Conservation (phyloP, 2,113 vertebrate species). For the Nanorana parkeri region DNA sequence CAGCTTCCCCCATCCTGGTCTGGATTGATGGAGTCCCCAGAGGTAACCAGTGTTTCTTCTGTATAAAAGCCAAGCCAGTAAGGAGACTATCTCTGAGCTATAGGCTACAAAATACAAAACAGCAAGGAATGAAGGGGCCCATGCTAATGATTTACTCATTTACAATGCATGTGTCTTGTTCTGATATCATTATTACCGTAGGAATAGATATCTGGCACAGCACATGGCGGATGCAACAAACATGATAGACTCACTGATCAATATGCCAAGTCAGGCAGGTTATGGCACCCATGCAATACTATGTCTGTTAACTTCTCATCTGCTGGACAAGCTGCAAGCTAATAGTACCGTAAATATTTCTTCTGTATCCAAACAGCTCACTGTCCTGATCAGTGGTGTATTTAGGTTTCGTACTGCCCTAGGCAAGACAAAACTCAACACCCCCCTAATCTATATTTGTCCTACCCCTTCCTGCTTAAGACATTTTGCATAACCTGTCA, state of each 20-base stretch:
- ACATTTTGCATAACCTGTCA: no score
- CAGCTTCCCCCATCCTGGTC: not conserved
- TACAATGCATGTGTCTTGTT: not conserved
- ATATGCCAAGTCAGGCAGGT: not conserved
- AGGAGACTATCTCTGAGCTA: not conserved
- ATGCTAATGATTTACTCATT: not conserved
- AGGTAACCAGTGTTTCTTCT: not conserved
- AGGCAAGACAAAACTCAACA: no score
- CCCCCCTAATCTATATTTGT: no score
- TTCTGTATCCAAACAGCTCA: no score
- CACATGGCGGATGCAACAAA: not conserved
- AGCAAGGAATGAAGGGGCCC: not conserved
- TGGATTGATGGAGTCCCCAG: constrained; percentile 5
- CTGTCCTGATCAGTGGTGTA: no score
- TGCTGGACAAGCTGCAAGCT: no score
- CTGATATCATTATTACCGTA: not conserved
- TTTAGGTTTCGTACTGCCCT: no score
- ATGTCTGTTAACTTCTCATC: no score
- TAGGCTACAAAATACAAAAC: not conserved
- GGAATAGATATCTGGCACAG: no score
- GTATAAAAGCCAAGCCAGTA: not conserved
- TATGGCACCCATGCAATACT: no score
- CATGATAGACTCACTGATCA: not conserved
- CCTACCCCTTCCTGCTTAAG: no score
- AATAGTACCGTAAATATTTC: no score